Percentiles rank a stretch among this genome's conserved stretches.
Conservation (phyloP, 2,888 invertebrate genomes). For the Calephelis perditalis region DNA sequence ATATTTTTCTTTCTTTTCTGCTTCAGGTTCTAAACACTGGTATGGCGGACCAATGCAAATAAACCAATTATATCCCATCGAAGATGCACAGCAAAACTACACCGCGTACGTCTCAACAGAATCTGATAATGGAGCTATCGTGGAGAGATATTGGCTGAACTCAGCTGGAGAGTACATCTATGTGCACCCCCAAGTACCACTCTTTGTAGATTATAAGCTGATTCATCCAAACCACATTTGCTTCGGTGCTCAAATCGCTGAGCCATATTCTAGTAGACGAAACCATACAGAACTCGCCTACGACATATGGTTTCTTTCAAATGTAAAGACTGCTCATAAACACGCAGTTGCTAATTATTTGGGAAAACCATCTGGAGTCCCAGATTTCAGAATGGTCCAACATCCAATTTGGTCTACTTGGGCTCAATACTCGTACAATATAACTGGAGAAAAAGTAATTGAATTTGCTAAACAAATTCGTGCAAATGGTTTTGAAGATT, state of each 20-base stretch:
- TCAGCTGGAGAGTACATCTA: slow-evolving; percentile 83
- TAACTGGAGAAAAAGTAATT: slow-evolving; percentile 80
- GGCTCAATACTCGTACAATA: slow-evolving; percentile 82
- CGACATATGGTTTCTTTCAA: slow-evolving; percentile 76
- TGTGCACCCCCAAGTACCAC: slow-evolving; percentile 80
- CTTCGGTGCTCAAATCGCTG: slow-evolving; percentile 72
- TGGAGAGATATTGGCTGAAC: slow-evolving; percentile 85
- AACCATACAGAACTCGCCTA: slow-evolving; percentile 72
- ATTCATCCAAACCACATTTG: slow-evolving; percentile 73
- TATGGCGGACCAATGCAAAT: slow-evolving; percentile 82
- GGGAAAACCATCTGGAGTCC: slow-evolving; percentile 79
- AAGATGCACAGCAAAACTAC: slow-evolving; percentile 68
- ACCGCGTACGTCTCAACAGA: slow-evolving; percentile 76
- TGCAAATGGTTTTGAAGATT: slow-evolving; percentile 80
- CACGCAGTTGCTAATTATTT: slow-evolving; percentile 80
- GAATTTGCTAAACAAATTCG: slow-evolving; percentile 83
- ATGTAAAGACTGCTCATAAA: slow-evolving; percentile 80
- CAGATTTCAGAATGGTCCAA: slow-evolving; percentile 82
- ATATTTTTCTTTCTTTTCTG: no score
- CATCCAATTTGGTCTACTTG: slow-evolving; percentile 95
- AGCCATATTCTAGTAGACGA: slow-evolving; percentile 70
- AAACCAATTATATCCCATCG: slow-evolving; percentile 80
- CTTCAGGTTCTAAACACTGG: slow-evolving; percentile 75
- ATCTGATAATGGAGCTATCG: slow-evolving; percentile 73
- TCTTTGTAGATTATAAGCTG: slow-evolving; percentile 84